Percentiles rank a stretch among this genome's conserved stretches.
Conservation (phyloP, 2,113 vertebrate species). For the Cryptotis parvus region DNA sequence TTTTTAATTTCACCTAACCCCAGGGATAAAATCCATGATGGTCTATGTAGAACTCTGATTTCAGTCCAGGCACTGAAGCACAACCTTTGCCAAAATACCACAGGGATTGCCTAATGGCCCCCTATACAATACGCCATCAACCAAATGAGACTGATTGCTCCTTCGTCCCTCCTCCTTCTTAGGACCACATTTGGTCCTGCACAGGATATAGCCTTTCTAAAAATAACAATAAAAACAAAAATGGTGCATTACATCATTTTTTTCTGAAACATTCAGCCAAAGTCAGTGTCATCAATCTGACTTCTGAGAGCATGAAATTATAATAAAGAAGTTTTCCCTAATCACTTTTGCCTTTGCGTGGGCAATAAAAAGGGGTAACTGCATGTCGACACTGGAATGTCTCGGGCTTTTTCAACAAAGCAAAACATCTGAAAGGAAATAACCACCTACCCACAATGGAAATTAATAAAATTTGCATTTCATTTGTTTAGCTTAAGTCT, state of each 20-base stretch:
- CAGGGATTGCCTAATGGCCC: too few relatives aligned
- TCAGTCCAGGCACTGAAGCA: too few relatives aligned
- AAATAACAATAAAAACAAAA: background rate
- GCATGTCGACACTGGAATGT: background rate
- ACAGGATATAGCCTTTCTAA: background rate
- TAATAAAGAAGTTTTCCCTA: constrained; percentile 38
- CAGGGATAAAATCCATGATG: too few relatives aligned
- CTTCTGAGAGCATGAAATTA: constrained; percentile 65
- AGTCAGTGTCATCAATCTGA: constrained; percentile 33
- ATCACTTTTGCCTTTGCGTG: constrained; percentile 37
- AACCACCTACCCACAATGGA: constrained; percentile 72
- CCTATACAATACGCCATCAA: too few relatives aligned
- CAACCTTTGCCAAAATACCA: too few relatives aligned
- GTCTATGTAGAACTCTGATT: too few relatives aligned
- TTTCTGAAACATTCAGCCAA: background rate
- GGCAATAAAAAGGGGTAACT: constrained; percentile 28
- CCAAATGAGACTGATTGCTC: too few relatives aligned
- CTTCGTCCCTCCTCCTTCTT: too few relatives aligned
- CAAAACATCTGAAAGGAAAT: constrained; percentile 52
- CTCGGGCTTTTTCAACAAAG: constrained; percentile 12
- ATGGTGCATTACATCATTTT: background rate
- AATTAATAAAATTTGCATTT: constrained; percentile 78
- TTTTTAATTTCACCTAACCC: too few relatives aligned
- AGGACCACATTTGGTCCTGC: background rate
- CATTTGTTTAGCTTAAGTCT: constrained; percentile 69